Conservation (phyloP, 1,140 invertebrate genomes). For the Lutraria rhynchaena region DNA sequence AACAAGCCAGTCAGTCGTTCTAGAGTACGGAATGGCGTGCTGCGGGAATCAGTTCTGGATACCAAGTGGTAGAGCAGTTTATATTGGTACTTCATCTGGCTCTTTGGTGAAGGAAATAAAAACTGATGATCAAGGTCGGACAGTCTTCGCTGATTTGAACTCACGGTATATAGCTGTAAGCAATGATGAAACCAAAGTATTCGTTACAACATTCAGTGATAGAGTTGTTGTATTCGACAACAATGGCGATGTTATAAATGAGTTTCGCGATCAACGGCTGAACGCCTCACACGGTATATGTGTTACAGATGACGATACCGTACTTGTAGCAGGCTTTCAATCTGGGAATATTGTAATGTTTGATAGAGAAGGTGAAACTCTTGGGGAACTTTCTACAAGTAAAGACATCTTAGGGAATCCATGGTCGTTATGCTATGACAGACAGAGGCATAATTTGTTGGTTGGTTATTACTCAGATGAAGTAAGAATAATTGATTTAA, state of each 20-base stretch:
- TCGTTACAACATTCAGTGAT: constrained; percentile 7
- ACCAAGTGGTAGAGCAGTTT: neutral
- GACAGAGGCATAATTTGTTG: neutral
- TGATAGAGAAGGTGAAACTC: neutral
- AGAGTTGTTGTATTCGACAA: neutral
- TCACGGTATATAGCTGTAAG: neutral
- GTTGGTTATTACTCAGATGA: too few relatives aligned
- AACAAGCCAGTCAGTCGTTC: too few relatives aligned
- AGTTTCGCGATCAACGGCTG: neutral
- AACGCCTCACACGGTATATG: neutral
- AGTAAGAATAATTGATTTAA: too few relatives aligned
- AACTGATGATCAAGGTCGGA: neutral
- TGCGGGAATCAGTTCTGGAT: neutral
- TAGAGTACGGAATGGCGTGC: too few relatives aligned
- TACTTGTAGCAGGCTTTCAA: neutral
- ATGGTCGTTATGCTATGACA: neutral
- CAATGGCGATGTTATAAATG: neutral
- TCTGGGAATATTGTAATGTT: constrained; percentile 4
- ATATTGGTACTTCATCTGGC: neutral
- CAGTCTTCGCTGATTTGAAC: too few relatives aligned
- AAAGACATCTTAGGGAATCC: neutral
- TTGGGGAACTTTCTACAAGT: neutral
- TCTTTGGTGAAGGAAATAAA: neutral
- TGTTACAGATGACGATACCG: neutral
- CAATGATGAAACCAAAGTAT: neutral